phyloP scores from a whole-genome alignment of 2,113 vertebrate genomes.

The Coreoperca whiteheadi region DNA sequence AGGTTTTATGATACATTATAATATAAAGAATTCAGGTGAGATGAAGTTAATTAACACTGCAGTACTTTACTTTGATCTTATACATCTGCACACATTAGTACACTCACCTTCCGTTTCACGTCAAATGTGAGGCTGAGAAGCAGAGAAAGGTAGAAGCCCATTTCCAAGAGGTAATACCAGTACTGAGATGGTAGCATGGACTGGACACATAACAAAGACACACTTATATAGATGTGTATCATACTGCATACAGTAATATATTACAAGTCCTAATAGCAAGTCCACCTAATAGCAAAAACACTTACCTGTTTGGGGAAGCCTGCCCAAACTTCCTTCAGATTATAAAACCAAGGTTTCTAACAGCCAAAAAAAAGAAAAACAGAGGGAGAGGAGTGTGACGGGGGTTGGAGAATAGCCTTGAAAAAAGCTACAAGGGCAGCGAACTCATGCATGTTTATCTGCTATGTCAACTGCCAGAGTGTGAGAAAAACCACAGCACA shows the following conservation, averaged over 20 bases:
- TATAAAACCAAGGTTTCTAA: conserved; percentile 96
- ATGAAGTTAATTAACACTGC: background rate
- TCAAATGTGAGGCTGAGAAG: conserved; percentile 91
- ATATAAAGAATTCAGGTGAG: background rate
- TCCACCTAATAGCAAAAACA: background rate
- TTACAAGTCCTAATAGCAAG: background rate
- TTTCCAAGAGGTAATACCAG: conserved; percentile 93
- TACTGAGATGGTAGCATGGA: conserved; percentile 91
- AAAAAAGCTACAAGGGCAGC: background rate
- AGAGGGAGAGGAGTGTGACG: conserved; percentile 18
- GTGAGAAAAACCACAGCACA: conserved; percentile 19
- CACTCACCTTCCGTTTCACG: conserved; percentile 90
- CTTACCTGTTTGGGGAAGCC: conserved; percentile 93
- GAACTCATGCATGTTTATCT: conserved; percentile 17
- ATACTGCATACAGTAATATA: background rate
- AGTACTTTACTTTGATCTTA: background rate
- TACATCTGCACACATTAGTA: background rate
- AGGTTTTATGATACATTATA: background rate
- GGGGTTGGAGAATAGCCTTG: background rate
- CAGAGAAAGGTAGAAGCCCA: conserved; percentile 93
- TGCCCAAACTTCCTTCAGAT: conserved; percentile 91
- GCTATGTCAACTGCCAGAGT: background rate
- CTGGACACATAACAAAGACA: conserved; percentile 70
- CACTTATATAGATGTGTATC: background rate
- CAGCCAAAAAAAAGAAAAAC: conserved; percentile 57